Base-by-base conservation (phyloP, 1,140 invertebrate species). In the Trachymyrmex septentrionalis region DNA sequence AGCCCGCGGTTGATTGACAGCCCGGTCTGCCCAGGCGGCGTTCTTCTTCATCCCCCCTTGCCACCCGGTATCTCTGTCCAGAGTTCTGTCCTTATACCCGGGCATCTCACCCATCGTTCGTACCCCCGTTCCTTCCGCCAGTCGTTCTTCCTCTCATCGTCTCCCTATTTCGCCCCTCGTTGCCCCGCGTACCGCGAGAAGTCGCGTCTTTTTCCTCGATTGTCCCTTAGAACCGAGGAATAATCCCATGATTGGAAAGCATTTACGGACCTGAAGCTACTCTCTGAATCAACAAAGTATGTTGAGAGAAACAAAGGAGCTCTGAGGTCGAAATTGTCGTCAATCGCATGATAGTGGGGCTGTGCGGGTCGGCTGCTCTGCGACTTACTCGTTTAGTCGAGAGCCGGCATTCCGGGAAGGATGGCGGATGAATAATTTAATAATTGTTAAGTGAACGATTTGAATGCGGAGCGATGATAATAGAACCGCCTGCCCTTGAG, bases 1-100 rank as follows among this genome's bases (percentile, higher is more conserved):
- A 95, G 93, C 93, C 94, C 91, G 90, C 89, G 92, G 92, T 94
- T 95, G 95, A 95, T 95, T 95, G 95, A 95, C 95, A 95, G 94
- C 92, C 55, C 87, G 93, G 93, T 93, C 93, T 94, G 93, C 90
- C 90, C 86, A 89, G 55, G 78, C 88, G 91, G 86, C 85, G 82
- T 89, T 92, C 84, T 86, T 55, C 34, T 73, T 64, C 80, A 63
- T 34, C 66, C 24, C 57, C 61, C 61, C 63, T 84, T 86, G 87
- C 87, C 87, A 85, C 87, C 88, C 73, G 78, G 27, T 73, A 73
- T 84, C 80, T 50, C 80, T 34, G 38, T 67, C 7, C 34, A 34
- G 66, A 24, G 66, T 57, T 71, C 64, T 81, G 78, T 61, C 80
- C 66, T 16, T 81, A 69, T 91, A 69, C 64, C 44, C 57, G 38